phyloP scores from a whole-genome alignment of 2,888 invertebrate genomes.

The Syrphus vitripennis region DNA sequence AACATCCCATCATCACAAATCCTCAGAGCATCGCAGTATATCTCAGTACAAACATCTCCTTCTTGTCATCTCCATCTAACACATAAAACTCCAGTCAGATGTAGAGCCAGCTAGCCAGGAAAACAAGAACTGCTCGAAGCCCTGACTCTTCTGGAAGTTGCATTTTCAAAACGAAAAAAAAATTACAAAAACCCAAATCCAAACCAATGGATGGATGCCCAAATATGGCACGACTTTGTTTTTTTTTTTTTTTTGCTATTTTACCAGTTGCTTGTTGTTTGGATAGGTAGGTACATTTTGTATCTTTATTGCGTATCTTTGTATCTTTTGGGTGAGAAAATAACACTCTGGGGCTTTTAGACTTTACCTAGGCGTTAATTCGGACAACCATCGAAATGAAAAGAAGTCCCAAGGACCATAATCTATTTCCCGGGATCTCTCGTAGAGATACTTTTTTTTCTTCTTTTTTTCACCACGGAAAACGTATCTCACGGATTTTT shows the following conservation, averaged over 20 bases:
- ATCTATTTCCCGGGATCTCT: conserved; percentile 38
- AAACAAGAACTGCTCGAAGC: conserved; percentile 47
- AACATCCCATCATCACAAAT: conserved; percentile 29
- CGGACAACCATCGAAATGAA: conserved; percentile 11
- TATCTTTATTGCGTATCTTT: conserved; percentile 16
- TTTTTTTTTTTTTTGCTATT: too few species aligned
- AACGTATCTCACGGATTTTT: conserved; percentile 18
- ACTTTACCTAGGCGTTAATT: conserved; percentile 33
- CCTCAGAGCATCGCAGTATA: not conserved
- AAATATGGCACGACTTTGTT: conserved; percentile 54
- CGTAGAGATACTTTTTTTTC: not conserved
- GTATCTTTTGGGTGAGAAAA: conserved; percentile 28
- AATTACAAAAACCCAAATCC: not conserved
- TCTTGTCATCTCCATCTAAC: not conserved
- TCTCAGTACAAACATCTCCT: conserved; percentile 5
- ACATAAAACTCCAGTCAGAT: not conserved
- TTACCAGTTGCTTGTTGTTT: conserved; percentile 45
- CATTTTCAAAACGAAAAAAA: conserved; percentile 2
- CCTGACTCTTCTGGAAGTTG: conserved; percentile 9
- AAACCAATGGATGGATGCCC: conserved; percentile 40
- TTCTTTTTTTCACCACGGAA: not conserved
- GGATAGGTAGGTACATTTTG: conserved; percentile 6
- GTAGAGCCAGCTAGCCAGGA: not conserved
- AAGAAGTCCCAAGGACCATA: conserved; percentile 27
- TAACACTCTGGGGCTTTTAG: not conserved